Conservation (phyloP, 1,140 invertebrate species). For the Pseudomyrmex dendroicus region DNA sequence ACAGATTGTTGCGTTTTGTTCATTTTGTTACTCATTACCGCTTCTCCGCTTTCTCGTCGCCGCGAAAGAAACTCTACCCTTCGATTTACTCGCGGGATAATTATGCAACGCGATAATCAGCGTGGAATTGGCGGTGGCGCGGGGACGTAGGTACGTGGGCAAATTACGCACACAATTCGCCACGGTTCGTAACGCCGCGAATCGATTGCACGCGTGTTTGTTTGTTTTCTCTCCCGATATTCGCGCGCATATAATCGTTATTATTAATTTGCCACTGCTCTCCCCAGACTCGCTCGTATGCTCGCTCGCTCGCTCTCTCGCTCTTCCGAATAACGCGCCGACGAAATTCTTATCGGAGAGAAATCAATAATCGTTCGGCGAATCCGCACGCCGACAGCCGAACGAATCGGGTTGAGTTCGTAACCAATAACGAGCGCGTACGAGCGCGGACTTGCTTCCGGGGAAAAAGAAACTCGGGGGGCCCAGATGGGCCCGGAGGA, state of each 20-base stretch:
- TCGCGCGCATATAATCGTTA: constrained; percentile 38
- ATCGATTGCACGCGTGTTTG: background rate
- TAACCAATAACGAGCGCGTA: constrained; percentile 59
- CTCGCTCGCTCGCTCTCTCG: background rate
- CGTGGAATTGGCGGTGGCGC: background rate
- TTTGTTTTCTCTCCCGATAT: background rate
- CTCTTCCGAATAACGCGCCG: constrained; percentile 16
- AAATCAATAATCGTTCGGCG: constrained; percentile 55
- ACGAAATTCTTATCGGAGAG: constrained; percentile 36
- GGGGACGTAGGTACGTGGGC: no score
- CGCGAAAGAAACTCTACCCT: no score
- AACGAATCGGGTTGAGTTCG: constrained; percentile 33
- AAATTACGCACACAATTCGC: no score
- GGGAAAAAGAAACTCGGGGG: constrained; percentile 41
- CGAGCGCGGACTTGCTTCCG: background rate
- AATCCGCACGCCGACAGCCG: constrained; percentile 28
- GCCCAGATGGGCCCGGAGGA: constrained; percentile 22
- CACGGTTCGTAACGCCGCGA: background rate
- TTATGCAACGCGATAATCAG: constrained; percentile 44
- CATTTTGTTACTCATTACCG: background rate
- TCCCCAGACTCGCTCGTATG: no score
- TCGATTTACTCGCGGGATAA: constrained; percentile 25
- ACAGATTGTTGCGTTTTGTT: background rate
- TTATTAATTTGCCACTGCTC: constrained; percentile 33
- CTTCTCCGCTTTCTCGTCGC: no score